phyloP scores from a whole-genome alignment of 2,888 invertebrate species.

The Arctia plantaginis region DNA sequence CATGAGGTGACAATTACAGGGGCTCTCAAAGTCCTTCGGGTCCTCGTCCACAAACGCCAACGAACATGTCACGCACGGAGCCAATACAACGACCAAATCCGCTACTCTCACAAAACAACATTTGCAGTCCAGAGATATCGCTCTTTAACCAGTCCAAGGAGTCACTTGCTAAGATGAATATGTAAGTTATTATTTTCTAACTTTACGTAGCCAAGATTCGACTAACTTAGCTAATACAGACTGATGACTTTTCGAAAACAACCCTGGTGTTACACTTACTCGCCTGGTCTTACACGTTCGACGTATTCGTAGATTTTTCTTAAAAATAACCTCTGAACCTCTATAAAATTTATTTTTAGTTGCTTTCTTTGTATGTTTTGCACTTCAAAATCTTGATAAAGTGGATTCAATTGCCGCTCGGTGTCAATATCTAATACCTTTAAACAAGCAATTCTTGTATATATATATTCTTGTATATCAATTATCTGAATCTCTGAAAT shows the following conservation, averaged over 20 bases:
- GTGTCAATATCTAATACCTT: no score
- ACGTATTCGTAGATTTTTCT: no score
- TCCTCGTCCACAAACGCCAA: slow-evolving; percentile 44
- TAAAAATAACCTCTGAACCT: no score
- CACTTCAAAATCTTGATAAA: neutral
- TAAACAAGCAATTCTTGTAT: no score
- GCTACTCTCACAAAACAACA: slow-evolving; percentile 52
- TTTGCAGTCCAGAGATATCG: slow-evolving; percentile 71
- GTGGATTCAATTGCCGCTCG: neutral
- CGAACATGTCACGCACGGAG: slow-evolving; percentile 44
- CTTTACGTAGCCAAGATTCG: neutral
- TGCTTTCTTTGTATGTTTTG: no score
- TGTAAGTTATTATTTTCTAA: slow-evolving; percentile 59
- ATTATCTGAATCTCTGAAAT: no score
- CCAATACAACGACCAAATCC: slow-evolving; percentile 31
- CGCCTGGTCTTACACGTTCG: no score
- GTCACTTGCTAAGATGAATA: slow-evolving; percentile 70
- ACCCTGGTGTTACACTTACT: neutral
- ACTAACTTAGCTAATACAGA: neutral
- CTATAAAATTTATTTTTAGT: no score
- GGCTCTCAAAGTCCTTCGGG: slow-evolving; percentile 49
- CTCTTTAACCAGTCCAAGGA: slow-evolving; percentile 82
- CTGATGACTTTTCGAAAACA: neutral
- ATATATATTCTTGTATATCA: no score
- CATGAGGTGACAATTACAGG: slow-evolving; percentile 21